Conservation (phyloP, 2,797 vertebrate species). For the Myotis findleyi region DNA sequence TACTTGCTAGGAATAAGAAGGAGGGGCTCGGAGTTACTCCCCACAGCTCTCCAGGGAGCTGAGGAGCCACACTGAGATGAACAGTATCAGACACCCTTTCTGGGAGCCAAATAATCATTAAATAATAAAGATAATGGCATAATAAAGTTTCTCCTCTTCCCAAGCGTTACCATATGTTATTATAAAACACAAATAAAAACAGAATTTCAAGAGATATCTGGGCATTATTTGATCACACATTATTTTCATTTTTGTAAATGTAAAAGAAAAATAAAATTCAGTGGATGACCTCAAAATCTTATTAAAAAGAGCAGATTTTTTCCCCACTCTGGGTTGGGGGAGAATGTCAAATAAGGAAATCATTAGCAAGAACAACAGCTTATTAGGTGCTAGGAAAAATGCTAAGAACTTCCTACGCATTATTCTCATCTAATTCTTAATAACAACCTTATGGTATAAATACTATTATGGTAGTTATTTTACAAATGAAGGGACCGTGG, state of each 20-base stretch:
- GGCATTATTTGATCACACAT: slow-evolving; percentile 12
- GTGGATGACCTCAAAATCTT: not conserved
- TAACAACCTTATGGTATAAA: not conserved
- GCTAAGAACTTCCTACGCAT: not conserved
- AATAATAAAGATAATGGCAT: not conserved
- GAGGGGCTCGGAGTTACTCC: not conserved
- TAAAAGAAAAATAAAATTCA: slow-evolving; percentile 43
- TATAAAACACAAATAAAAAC: slow-evolving; percentile 33
- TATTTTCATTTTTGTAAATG: slow-evolving; percentile 36
- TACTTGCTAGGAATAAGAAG: not conserved
- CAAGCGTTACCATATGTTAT: not conserved
- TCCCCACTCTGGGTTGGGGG: not conserved
- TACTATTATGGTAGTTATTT: not conserved
- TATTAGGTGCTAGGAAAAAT: not conserved
- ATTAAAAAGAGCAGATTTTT: not conserved
- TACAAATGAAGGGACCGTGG: not conserved
- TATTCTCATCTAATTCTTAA: slow-evolving; percentile 28
- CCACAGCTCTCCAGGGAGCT: not conserved
- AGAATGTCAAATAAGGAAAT: slow-evolving; percentile 23
- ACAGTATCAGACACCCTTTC: not conserved
- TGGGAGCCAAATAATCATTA: slow-evolving; percentile 25
- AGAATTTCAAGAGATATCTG: slow-evolving; percentile 19
- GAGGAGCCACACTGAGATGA: not conserved
- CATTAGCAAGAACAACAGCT: slow-evolving; percentile 25
- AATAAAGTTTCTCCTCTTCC: not conserved